Base-by-base conservation (phyloP, 1,140 invertebrate genomes). In the Amyelois transitella region DNA sequence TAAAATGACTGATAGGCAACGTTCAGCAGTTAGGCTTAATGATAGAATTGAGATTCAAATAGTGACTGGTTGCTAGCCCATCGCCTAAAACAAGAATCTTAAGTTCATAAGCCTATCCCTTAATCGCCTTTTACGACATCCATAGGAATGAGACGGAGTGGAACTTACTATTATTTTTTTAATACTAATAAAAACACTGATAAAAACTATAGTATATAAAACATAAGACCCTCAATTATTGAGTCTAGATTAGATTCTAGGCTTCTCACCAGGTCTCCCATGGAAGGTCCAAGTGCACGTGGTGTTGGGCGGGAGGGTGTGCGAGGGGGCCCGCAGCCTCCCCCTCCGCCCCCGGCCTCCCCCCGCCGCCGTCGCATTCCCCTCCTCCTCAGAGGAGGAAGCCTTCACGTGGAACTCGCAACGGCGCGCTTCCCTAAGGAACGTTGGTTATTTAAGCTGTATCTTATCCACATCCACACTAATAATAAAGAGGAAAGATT, bases 241-340 rank as follows among this genome's bases (percentile, higher is more conserved):
- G n/a, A n/a, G n/a, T n/a, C n/a, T n/a, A n/a, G n/a, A n/a, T n/a
- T n/a, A n/a, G n/a, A n/a, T n/a, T n/a, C n/a, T n/a, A n/a, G n/a
- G 10, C 2, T 28, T 58, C 53, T 59, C 48, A 88, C 88, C 86
- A 18, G 92, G 90, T 49, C 91, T 91, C 14, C 95, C 96, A 64
- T 92, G 91, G 72, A 97, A 95, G 58, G 92, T 93, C 91, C 96
- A 97, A 14, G 92, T 94, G 85, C 96, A 97, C 8, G 94, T 96
- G 25, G 95, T 95, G 64, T 94, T 94, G 1, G 94, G 94, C 43
- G 95, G 93, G 50, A 97, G 85, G 17, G 95, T 95, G 83, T 97
- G 96, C 47, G 94, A 89, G 0, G 95, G 95, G 60, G 94, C 95
- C 24, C 94, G 89, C 20, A 97, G 89, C 21, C 89, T 85, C 21